A percentile compares a stretch with the other conserved stretches of the same genome.
phyloP scores from a whole-genome alignment of 1,140 invertebrate species.

The Octopus sinensis region DNA sequence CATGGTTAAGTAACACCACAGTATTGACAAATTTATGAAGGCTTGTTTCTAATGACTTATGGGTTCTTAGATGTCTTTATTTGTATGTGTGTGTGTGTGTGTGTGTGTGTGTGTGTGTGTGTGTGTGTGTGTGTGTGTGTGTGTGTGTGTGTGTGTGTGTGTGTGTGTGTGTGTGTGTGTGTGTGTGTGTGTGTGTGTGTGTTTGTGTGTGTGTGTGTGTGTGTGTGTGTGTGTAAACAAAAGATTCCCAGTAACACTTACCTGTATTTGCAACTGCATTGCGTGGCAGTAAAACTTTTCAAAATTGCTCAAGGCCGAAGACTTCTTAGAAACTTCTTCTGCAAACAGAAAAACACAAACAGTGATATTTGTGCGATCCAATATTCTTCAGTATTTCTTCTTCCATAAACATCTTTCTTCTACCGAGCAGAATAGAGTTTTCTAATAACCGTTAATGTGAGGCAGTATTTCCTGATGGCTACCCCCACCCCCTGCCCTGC shows the following conservation, averaged over 20 bases:
- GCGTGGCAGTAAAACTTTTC: slow-evolving; percentile 51
- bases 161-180: background rate
- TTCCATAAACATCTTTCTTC: too few relatives aligned
- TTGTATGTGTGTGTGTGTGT: background rate
- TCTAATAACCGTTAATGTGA: too few relatives aligned
- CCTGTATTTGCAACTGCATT: slow-evolving; percentile 52
- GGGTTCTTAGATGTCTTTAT: background rate
- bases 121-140: background rate
- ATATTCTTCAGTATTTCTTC: too few relatives aligned
- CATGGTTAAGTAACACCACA: too few relatives aligned
- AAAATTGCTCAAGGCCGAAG: slow-evolving; percentile 46
- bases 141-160: background rate
- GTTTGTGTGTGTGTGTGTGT: background rate
- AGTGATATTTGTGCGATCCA: background rate
- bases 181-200: background rate
- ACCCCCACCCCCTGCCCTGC: too few relatives aligned
- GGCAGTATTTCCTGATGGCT: too few relatives aligned
- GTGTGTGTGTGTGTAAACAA: background rate
- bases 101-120: background rate
- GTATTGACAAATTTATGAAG: too few relatives aligned
- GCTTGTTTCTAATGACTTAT: background rate
- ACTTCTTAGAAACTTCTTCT: slow-evolving; percentile 47
- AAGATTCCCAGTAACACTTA: slow-evolving; percentile 14
- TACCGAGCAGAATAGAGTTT: too few relatives aligned
- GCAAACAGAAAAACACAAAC: slow-evolving; percentile 20